Evolutionary conservation across 1,140 invertebrate genomes (phyloP).

Genomic region (Conus betulinus): DNA sequence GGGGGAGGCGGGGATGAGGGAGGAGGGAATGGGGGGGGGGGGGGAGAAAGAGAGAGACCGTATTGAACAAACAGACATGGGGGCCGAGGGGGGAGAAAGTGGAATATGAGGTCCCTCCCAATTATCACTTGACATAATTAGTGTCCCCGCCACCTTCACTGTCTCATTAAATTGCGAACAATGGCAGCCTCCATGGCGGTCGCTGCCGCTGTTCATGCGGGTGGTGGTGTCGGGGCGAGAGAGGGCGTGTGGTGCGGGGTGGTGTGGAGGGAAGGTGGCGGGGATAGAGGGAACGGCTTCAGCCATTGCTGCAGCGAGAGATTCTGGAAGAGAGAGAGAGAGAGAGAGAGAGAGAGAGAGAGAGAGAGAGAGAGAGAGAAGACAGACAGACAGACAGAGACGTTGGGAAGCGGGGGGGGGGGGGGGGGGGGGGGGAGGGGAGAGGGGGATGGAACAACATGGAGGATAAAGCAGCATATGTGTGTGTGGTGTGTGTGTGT

Average conservation of each 20-base stretch:
- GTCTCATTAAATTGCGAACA: constrained; percentile 34
- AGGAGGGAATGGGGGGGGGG: neutral
- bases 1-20: neutral
- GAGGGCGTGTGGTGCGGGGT: neutral
- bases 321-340: neutral
- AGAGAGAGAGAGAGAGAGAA: neutral
- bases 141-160: constrained; percentile 22
- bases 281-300: neutral
- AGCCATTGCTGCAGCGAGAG: neutral
- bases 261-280: neutral
- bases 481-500: no score
- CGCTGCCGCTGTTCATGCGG: neutral
- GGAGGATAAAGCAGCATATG: no score
- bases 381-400: neutral
- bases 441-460: neutral
- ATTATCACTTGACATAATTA: constrained; percentile 36
- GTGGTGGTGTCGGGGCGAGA: neutral
- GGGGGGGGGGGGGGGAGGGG: neutral
- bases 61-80: constrained; percentile 16
- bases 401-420: neutral
- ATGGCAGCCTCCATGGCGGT: neutral
- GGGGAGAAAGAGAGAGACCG: neutral
- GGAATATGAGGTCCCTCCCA: constrained; percentile 29
- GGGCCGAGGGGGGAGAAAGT: neutral
- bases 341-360: neutral